Conservation (phyloP, 1,140 invertebrate species). For the Aphelenchoides avenae region DNA sequence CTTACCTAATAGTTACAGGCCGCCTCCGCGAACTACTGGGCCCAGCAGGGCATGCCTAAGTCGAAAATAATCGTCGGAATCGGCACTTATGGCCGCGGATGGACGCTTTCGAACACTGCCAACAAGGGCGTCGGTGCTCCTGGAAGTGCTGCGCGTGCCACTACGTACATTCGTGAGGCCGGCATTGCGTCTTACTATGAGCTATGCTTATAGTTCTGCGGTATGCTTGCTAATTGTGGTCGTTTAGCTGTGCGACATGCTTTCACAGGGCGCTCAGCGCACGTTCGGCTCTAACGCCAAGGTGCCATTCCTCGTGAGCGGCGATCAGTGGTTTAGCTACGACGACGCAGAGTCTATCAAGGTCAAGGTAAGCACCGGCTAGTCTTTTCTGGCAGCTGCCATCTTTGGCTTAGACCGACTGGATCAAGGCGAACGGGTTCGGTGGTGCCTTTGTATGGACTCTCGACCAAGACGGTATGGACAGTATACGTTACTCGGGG, state of each 20-base stretch:
- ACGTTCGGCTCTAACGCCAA: constrained; percentile 77
- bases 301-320: constrained; percentile 77
- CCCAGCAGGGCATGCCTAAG: constrained; percentile 85
- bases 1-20: constrained; percentile 65
- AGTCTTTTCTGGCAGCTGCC: too few species aligned
- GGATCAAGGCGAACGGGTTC: constrained; percentile 80
- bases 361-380: too few species aligned
- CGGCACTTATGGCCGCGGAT: constrained; percentile 92
- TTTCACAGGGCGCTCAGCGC: constrained; percentile 79
- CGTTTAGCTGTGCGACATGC: constrained; percentile 74
- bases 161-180: too few species aligned
- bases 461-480: constrained; percentile 91
- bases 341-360: constrained; percentile 71
- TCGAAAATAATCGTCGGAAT: constrained; percentile 92
- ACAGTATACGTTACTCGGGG: too few species aligned
- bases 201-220: too few species aligned
- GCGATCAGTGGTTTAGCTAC: constrained; percentile 81
- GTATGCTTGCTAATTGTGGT: too few species aligned
- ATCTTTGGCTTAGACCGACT: constrained; percentile 88
- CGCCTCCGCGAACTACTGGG: constrained; percentile 84
- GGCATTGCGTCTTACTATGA: constrained; percentile 92
- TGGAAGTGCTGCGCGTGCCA: constrained; percentile 82
- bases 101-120: constrained; percentile 75
- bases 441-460: constrained; percentile 96
- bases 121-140: constrained; percentile 85